Evolutionary conservation across 2,888 invertebrate genomes (phyloP).

Genomic region (Hypomecis punctinalis): DNA sequence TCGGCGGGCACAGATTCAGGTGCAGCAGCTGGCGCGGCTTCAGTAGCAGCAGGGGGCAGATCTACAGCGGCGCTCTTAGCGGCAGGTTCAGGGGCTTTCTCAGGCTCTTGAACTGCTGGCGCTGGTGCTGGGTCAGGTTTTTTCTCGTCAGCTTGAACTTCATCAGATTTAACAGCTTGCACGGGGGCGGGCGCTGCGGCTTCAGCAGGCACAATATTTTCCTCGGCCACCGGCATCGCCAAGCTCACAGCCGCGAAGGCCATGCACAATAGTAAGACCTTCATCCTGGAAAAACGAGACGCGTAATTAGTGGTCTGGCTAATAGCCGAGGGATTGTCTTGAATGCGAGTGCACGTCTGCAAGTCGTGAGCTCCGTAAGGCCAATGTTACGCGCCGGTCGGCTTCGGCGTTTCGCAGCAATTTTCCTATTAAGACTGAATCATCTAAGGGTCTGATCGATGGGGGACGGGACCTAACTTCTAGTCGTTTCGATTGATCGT

Average conservation of each 20-base stretch:
- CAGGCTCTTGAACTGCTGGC: conserved; percentile 48
- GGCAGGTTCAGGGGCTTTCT: conserved; percentile 47
- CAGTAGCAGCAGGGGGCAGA: background rate
- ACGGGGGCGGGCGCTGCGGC: conserved; percentile 49
- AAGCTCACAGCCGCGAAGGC: conserved; percentile 83
- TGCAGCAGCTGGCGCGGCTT: conserved; percentile 24
- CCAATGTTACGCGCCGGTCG: conserved; percentile 80
- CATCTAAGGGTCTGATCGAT: conserved; percentile 73
- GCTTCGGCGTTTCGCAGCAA: conserved; percentile 69
- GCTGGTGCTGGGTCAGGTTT: conserved; percentile 52
- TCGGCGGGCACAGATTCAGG: conserved; percentile 52
- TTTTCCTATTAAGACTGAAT: conserved; percentile 80
- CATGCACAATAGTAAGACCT: conserved; percentile 86
- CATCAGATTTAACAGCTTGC: conserved; percentile 48
- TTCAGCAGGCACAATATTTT: conserved; percentile 53
- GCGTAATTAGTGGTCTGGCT: conserved; percentile 65
- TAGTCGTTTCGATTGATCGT: conserved; percentile 65
- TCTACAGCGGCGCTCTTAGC: conserved; percentile 54
- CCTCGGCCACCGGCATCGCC: conserved; percentile 87
- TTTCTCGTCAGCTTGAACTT: conserved; percentile 54
- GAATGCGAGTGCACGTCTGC: conserved; percentile 67
- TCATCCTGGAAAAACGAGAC: conserved; percentile 85
- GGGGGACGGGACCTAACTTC: conserved; percentile 64
- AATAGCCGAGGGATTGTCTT: conserved; percentile 55
- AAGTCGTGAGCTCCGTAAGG: conserved; percentile 79